These are phyloP conservation scores for Monoplex corrugatus DNA, from an alignment of 2,888 invertebrate genomes.

Conservation along the genomic window DNA sequence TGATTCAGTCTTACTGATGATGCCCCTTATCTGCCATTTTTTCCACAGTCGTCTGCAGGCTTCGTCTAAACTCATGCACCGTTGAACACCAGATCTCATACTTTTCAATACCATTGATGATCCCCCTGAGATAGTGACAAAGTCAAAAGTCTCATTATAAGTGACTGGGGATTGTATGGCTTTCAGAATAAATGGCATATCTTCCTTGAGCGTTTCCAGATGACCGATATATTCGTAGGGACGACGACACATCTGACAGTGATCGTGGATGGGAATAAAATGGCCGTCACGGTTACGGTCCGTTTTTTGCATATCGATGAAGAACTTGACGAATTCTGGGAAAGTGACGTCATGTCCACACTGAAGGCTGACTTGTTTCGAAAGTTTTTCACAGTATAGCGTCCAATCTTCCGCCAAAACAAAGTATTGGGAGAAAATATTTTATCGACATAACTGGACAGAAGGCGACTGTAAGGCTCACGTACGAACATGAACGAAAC, in stretches of 20 bases:
- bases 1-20: conserved; percentile 63
- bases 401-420: conserved; percentile 65
- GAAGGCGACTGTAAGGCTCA: conserved; percentile 67
- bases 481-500: conserved; percentile 62
- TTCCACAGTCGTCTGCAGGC: conserved; percentile 64
- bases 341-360: conserved; percentile 66
- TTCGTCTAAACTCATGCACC: conserved; percentile 64
- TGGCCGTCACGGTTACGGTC: conserved; percentile 65
- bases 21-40: conserved; percentile 67
- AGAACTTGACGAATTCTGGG: conserved; percentile 59
- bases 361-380: conserved; percentile 57
- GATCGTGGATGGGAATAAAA: conserved; percentile 70
- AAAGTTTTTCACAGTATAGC: conserved; percentile 60
- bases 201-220: conserved; percentile 69
- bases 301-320: conserved; percentile 64
- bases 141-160: not conserved
- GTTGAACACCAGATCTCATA: conserved; percentile 40
- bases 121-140: not conserved
- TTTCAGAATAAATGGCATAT: conserved; percentile 49
- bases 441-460: conserved; percentile 72
- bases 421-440: conserved; percentile 68
- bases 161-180: conserved; percentile 36
- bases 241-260: conserved; percentile 67
- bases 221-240: conserved; percentile 70
- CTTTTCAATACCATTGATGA: not conserved